Evolutionary conservation across 2,888 invertebrate species (phyloP), one percentile per base, ranked within the genome.

Genomic region (Eudemis profundana): DNA sequence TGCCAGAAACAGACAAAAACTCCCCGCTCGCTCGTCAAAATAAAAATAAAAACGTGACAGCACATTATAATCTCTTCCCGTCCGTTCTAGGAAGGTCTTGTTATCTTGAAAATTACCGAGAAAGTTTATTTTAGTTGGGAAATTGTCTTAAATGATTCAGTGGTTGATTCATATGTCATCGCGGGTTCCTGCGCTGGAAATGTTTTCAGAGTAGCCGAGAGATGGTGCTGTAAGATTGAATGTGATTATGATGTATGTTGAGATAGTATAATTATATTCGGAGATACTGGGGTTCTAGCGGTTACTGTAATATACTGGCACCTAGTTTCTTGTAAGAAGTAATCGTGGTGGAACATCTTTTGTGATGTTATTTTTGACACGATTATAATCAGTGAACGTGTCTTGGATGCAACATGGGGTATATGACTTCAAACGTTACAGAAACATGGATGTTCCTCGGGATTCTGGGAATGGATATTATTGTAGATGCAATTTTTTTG

Each of bases 31-130:
- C 53, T 29, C 63, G 56, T 63, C 63, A 56, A 21, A 56, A 63
- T 10, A 42, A 59, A 59, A 64, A 59, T 59, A 60, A 60, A 65
- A 65, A 65, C 65, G 60, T 65, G 65, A 65, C 65, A 38, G 53
- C 46, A 54, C 33, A 65, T 65, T 65, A 64, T 63, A 53, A 57
- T 65, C 59, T 59, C 65, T 59, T 65, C 65, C 62, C 65, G 59
- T 53, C 63, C 10, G 46, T 65, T 65, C 65, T 60, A 60, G 46
- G 60, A 65, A 65, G 46, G 40, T 40, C 50, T 53, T 12, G 51
- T 40, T 63, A 63, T 57, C 63, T 60, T 21, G 47, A 23, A 53
- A 60, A 60, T 47, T 65, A 65, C 59, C 38, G 60, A 29, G 65
- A 65, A 63, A 53, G 17, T 51, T 59, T 53, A 65, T 60, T 60